Base-by-base conservation (phyloP, 2,113 vertebrate species). In the Megaceryle torquata region DNA sequence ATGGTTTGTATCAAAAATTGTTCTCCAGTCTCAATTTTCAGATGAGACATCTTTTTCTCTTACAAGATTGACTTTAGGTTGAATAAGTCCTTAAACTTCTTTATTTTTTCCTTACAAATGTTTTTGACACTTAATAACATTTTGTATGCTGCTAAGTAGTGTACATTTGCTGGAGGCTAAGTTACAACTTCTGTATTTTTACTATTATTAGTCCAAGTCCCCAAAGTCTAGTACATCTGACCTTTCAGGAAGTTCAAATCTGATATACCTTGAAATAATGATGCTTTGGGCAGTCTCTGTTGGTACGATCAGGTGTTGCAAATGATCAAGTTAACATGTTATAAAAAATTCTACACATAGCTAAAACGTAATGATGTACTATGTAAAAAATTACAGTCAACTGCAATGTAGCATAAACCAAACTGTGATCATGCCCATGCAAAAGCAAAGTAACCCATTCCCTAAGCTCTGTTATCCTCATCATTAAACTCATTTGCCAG, bases 201-300 rank as follows among this genome's bases (percentile, higher is more conserved):
- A 19, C 56, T 81, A 41, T 81, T 83, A 69, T 77, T 92, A 77
- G 50, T 59, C 46, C 46, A 81, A 57, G 44, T 43, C 56, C 67
- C 50, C 19, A 10, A 76, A 94, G 75, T 69, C 59, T 63, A 86
- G 41, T 22, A 53, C 13, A 46, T 81, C 50, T 80, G 75, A 88
- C 88, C 59, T 91, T 86, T 94, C 71, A 88, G 72, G 59, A 82
- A 86, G 37, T 67, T 93, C 41, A 90, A 37, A 74, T 88, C 44
- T 37, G 68, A 90, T 88, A 68, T 90, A 44, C 64, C 31, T 90
- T 90, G 82, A 88, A 93, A 92, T 21, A 69, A 31, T 43, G 41
- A 5, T 72, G 54, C 67, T 89, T 91, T 77, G 48, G 50, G 71
- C 44, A 44, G 16, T 44, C 44, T 83, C 68, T 91, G 16, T 37